These are phyloP conservation scores for Calameuta filiformis DNA, from an alignment of 2,888 invertebrate species.

Conservation along the genomic window DNA sequence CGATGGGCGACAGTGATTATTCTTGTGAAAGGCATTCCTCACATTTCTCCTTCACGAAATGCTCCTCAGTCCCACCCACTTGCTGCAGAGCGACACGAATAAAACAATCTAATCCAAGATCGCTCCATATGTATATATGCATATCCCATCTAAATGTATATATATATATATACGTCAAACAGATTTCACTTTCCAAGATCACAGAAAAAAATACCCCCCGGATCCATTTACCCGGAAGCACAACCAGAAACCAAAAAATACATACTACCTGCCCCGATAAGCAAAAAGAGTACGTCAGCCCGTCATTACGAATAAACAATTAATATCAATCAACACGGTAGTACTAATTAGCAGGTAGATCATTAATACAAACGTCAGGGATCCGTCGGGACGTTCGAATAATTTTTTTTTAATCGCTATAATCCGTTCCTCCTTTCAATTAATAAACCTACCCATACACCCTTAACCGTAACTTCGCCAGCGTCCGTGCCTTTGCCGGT, in stretches of 20 bases:
- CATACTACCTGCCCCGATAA: not conserved
- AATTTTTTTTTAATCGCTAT: not conserved
- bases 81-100: not conserved
- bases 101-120: not conserved
- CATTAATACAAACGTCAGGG: not conserved
- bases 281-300: not conserved
- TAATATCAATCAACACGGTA: not conserved
- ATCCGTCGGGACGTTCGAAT: not conserved
- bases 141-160: too few relatives aligned
- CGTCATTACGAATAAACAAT: not conserved
- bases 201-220: not conserved
- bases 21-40: constrained; percentile 1
- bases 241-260: not conserved
- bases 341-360: not conserved
- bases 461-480: not conserved
- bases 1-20: not conserved
- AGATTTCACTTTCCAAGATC: not conserved
- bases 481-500: not conserved
- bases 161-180: not conserved
- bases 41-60: not conserved
- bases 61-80: not conserved
- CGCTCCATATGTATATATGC: not conserved
- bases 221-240: not conserved
- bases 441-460: not conserved
- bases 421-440: not conserved